These are phyloP conservation scores for Galeruca laticollis DNA, from an alignment of 2,888 invertebrate genomes.

Conservation along the genomic window DNA sequence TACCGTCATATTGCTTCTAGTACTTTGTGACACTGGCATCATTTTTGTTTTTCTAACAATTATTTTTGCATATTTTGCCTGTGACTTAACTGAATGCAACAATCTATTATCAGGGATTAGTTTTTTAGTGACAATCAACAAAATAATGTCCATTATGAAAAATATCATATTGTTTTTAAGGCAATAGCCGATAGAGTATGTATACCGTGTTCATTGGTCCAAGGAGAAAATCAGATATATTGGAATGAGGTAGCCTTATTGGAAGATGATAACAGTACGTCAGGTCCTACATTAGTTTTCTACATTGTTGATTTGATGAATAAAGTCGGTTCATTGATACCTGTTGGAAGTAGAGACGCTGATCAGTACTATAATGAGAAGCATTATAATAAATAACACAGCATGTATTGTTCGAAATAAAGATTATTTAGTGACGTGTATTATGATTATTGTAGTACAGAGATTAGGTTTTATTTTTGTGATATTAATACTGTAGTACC, in stretches of 20 bases:
- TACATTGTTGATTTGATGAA: conserved; percentile 68
- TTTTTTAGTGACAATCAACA: too few relatives aligned
- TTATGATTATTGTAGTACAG: too few relatives aligned
- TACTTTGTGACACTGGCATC: too few relatives aligned
- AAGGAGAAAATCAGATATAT: conserved; percentile 58
- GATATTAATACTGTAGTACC: too few relatives aligned
- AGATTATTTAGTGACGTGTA: too few relatives aligned
- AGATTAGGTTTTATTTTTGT: too few relatives aligned
- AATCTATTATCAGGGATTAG: too few relatives aligned
- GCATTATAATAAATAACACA: not conserved
- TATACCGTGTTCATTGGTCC: conserved; percentile 67
- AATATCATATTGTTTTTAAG: conserved; percentile 57
- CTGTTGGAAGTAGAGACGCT: conserved; percentile 62
- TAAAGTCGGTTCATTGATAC: conserved; percentile 64
- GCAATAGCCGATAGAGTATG: conserved; percentile 69
- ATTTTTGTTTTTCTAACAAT: too few relatives aligned
- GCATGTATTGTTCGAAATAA: not conserved
- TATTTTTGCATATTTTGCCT: too few relatives aligned
- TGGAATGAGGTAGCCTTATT: conserved; percentile 63
- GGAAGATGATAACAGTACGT: conserved; percentile 33
- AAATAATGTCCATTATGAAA: too few relatives aligned
- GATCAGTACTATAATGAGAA: conserved; percentile 59
- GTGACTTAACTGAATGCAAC: too few relatives aligned
- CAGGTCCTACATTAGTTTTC: conserved; percentile 54
- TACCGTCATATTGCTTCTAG: too few relatives aligned